Evolutionary conservation across 2,113 vertebrate genomes (phyloP), one percentile per base, ranked within the genome.

Genomic region (Cololabis saira): DNA sequence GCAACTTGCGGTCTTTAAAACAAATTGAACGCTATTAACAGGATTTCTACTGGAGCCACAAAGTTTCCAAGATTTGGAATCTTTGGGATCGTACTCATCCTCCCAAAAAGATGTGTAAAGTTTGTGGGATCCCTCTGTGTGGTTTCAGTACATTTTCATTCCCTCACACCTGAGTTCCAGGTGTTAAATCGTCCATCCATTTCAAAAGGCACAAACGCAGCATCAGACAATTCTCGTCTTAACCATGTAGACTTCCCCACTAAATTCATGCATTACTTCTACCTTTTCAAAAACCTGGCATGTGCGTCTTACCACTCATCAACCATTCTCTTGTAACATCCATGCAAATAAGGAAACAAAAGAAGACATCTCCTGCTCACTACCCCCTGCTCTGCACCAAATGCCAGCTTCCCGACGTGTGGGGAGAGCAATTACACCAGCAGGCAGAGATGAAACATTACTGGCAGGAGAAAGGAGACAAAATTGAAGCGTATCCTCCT

Each of bases 401-500:
- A 86, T 89, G 90, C 87, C 84, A 90, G 77, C 74, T 85, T 83
- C 76, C 80, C 74, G 82, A 87, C 85, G 84, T 87, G 87, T 89
- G 87, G 84, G 73, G 84, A 83, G 74, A 71, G 81, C 84, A 90
- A 89, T 92, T 89, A 92, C 77, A 92, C 83, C 86, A 88, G 84
- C 85, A 55, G 86, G 82, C 76, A 83, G 80, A 91, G 86, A 82
- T 78, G 72, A 86, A 91, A 91, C 83, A 76, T 82, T 49, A 78
- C 74, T 53, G 67, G 70, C 73, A 76, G 76, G 78, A 91, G 83
- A 87, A 87, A 56, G 69, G 81, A 71, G 63, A 54, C 82, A 57
- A 88, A 91, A 92, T 93, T 92, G 86, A 90, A 93, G 92, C 92
- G 90, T 92, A 91, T 92, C 91, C 93, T 90, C 85, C 88, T 90